A percentile compares a stretch with the other conserved stretches of the same genome.
phyloP scores from a whole-genome alignment of 2,888 invertebrate genomes.

The Elaeidobius kamerunicus region DNA sequence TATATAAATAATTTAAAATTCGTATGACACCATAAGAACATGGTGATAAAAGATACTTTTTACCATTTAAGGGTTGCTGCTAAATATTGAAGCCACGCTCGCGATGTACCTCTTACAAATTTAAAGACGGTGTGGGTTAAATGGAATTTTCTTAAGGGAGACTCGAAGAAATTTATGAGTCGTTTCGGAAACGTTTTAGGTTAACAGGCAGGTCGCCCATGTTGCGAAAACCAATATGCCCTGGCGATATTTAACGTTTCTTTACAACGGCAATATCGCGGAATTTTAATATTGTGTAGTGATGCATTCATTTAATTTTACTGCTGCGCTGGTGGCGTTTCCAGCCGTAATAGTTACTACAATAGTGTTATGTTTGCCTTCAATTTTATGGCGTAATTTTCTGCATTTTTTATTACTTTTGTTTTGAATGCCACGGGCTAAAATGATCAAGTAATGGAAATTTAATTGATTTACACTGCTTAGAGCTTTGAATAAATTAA shows the following conservation, averaged over 20 bases:
- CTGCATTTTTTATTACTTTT: too few species aligned
- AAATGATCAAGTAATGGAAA: too few species aligned
- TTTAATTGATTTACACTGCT: too few species aligned
- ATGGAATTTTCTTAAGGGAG: conserved; percentile 21
- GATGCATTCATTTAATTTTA: neutral
- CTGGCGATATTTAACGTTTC: conserved; percentile 16
- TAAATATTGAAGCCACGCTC: conserved; percentile 23
- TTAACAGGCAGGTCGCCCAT: conserved; percentile 22
- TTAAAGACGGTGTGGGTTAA: conserved; percentile 26
- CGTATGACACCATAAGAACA: too few species aligned
- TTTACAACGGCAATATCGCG: neutral
- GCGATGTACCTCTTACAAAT: conserved; percentile 22
- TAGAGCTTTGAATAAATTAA: too few species aligned
- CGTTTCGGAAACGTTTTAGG: conserved; percentile 27
- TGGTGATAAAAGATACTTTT: too few species aligned
- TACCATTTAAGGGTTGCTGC: too few species aligned
- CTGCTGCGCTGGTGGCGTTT: neutral
- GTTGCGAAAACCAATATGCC: conserved; percentile 21
- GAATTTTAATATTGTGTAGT: conserved; percentile 1
- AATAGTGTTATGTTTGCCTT: too few species aligned
- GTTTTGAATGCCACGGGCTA: too few species aligned
- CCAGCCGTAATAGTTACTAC: neutral
- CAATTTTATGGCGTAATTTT: too few species aligned
- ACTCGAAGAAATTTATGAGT: conserved; percentile 23
- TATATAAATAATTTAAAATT: too few species aligned